Evolutionary conservation across 2,113 vertebrate genomes (phyloP).

Genomic region (Cathartes aura): DNA sequence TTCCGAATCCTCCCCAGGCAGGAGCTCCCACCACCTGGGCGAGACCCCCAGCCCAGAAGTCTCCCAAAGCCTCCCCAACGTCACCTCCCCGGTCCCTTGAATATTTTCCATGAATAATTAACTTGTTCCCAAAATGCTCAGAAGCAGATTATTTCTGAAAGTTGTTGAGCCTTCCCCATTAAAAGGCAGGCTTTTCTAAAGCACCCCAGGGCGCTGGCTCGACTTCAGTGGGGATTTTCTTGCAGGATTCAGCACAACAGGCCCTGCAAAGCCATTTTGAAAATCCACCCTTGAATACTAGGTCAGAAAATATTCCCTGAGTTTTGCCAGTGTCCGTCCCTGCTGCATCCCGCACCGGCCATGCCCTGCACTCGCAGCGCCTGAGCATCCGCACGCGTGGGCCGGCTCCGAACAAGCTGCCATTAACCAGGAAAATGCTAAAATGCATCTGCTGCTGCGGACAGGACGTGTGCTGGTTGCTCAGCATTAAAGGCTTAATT

Average conservation of each 20-base stretch:
- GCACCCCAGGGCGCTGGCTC: background rate
- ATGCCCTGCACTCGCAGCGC: rapidly evolving
- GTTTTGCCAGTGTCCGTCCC: background rate
- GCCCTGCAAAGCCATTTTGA: background rate
- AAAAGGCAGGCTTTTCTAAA: background rate
- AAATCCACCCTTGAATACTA: background rate
- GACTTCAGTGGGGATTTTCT: background rate
- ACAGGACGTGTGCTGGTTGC: background rate
- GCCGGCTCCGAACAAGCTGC: background rate
- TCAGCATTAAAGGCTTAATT: background rate
- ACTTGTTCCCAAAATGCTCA: background rate
- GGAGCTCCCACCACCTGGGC: rapidly evolving
- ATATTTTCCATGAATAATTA: too few species aligned
- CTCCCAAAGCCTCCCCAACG: background rate
- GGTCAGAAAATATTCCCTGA: background rate
- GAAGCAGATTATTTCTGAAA: background rate
- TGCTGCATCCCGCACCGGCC: background rate
- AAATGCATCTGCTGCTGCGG: rapidly evolving
- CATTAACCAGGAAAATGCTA: too few species aligned
- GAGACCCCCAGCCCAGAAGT: too few species aligned
- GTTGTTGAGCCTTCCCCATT: background rate
- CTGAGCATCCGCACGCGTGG: rapidly evolving
- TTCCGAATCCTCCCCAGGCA: background rate
- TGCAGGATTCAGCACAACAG: background rate
- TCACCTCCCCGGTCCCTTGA: background rate